Conservation (phyloP, 2,797 vertebrate genomes). For the Acomys russatus region DNA sequence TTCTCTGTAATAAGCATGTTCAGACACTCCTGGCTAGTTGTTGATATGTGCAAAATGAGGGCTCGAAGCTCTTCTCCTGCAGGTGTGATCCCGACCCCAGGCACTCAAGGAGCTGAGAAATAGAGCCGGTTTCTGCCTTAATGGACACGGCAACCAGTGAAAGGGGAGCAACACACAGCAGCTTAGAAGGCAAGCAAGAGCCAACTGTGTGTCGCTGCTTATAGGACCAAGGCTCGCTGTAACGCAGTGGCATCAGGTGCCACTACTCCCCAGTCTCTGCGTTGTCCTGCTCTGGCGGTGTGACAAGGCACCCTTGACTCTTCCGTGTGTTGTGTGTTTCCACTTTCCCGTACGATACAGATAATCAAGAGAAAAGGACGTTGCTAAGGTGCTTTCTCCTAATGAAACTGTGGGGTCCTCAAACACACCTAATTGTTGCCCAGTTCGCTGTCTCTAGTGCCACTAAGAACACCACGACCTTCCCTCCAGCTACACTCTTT, state of each 20-base stretch:
- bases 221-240: constrained; percentile 1
- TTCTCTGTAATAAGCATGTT: not conserved
- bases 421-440: constrained; percentile 71
- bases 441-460: constrained; percentile 36
- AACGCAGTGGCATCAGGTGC: constrained; percentile 30
- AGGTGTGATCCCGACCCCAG: not conserved
- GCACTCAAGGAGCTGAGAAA: not conserved
- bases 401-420: constrained; percentile 61
- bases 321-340: constrained; percentile 50
- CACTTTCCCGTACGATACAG: constrained; percentile 47
- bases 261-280: not conserved
- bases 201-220: constrained; percentile 45
- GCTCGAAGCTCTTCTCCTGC: not conserved
- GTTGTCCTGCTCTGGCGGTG: not conserved
- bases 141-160: constrained; percentile 36
- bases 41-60: constrained; percentile 24
- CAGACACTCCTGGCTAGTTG: not conserved
- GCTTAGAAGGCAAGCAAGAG: not conserved
- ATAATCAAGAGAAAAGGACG: constrained; percentile 44
- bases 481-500: constrained; percentile 1
- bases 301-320: constrained; percentile 29
- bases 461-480: constrained; percentile 59
- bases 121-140: constrained; percentile 32
- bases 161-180: constrained; percentile 44
- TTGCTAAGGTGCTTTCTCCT: constrained; percentile 70